A percentile compares a stretch with the other conserved stretches of the same genome.
Evolutionary conservation across 2,113 vertebrate genomes (phyloP).

Genomic region (Bungarus multicinctus): DNA sequence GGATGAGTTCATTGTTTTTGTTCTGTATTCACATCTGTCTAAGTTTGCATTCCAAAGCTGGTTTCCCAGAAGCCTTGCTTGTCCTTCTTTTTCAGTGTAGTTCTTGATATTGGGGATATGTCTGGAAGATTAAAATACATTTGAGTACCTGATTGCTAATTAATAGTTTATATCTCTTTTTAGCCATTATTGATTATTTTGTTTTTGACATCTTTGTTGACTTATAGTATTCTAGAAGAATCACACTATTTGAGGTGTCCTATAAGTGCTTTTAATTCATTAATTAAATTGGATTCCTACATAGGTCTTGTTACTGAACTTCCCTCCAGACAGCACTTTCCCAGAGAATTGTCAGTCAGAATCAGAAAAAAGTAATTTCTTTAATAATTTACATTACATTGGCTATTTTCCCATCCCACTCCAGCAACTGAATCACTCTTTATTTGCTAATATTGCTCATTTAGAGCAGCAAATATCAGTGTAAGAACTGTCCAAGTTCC

Average conservation of each 20-base stretch:
- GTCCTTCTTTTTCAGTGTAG: background rate
- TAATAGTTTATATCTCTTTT: background rate
- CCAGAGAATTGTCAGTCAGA: background rate
- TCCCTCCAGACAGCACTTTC: background rate
- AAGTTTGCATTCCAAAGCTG: background rate
- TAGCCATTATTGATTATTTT: background rate
- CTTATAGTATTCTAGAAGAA: background rate
- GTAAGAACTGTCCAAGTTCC: background rate
- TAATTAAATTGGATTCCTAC: background rate
- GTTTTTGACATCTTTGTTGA: background rate
- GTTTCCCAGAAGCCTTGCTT: background rate
- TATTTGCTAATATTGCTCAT: background rate
- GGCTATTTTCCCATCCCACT: background rate
- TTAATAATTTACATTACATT: background rate
- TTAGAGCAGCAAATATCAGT: background rate
- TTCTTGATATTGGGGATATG: background rate
- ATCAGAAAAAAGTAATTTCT: background rate
- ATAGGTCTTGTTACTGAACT: background rate
- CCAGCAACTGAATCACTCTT: background rate
- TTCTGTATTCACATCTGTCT: fast-evolving
- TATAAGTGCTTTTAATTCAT: background rate
- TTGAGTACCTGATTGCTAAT: background rate
- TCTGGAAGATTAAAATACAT: background rate
- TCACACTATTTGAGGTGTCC: background rate
- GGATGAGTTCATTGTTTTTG: background rate